Conservation (phyloP, 2,888 invertebrate species). For the Cosmorhoe ocellata region DNA sequence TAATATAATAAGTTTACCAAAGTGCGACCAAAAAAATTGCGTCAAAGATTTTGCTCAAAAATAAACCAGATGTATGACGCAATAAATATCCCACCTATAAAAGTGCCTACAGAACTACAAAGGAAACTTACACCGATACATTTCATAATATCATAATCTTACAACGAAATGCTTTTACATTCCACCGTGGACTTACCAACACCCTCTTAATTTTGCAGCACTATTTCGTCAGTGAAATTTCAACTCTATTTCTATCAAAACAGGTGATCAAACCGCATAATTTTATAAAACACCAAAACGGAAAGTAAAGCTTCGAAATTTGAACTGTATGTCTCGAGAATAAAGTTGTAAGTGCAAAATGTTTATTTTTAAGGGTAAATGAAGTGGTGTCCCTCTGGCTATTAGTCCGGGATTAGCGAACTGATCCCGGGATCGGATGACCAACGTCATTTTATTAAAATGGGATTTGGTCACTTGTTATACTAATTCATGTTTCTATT, state of each 20-base stretch:
- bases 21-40: too few species aligned
- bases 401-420: conserved; percentile 77
- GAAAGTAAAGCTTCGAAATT: conserved; percentile 1
- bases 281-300: not conserved
- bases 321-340: conserved; percentile 8
- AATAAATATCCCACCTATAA: conserved; percentile 53
- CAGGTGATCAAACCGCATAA: not conserved
- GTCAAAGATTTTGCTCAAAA: too few species aligned
- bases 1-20: too few species aligned
- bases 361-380: conserved; percentile 34
- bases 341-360: conserved; percentile 29
- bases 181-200: conserved; percentile 54
- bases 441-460: conserved; percentile 73
- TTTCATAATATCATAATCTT: conserved; percentile 77
- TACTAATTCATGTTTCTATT: conserved; percentile 69
- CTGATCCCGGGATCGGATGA: conserved; percentile 75
- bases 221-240: conserved; percentile 30
- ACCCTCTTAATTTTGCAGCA: conserved; percentile 59
- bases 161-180: conserved; percentile 81
- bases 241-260: conserved; percentile 31
- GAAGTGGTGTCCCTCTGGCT: conserved; percentile 55
- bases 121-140: conserved; percentile 58
- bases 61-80: not conserved
- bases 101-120: conserved; percentile 46
- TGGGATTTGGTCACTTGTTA: conserved; percentile 73